Conservation (phyloP, 2,888 invertebrate genomes). For the Platycheirus albimanus region DNA sequence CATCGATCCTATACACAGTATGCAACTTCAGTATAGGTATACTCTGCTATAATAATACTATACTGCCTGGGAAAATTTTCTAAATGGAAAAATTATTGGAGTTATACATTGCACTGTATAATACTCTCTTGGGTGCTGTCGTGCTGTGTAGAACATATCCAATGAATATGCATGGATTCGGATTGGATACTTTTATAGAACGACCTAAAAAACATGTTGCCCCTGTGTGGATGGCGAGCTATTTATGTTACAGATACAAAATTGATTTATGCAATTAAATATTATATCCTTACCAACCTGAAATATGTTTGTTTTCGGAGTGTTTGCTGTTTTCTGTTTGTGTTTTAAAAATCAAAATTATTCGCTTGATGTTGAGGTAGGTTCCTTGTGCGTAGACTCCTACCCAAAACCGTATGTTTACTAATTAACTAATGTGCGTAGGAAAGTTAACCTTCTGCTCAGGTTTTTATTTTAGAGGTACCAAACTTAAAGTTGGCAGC, state of each 20-base stretch:
- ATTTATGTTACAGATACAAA: conserved; percentile 63
- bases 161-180: conserved; percentile 18
- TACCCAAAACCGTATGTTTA: neutral
- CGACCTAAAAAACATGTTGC: conserved; percentile 18
- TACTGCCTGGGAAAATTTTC: conserved; percentile 64
- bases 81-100: conserved; percentile 58
- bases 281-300: conserved; percentile 50
- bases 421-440: too few species aligned
- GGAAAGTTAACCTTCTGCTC: too few species aligned
- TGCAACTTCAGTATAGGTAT: conserved; percentile 9
- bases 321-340: neutral
- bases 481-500: too few species aligned
- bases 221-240: conserved; percentile 38
- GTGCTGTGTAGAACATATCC: too few species aligned
- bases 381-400: conserved; percentile 4
- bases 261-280: conserved; percentile 72
- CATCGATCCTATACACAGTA: neutral
- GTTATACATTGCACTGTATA: conserved; percentile 7
- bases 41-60: neutral
- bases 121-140: conserved; percentile 1
- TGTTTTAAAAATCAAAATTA: conserved; percentile 44
- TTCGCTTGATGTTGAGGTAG: conserved; percentile 5
- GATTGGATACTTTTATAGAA: too few species aligned
- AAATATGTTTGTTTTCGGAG: conserved; percentile 43
- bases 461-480: too few species aligned